Conservation (phyloP, 2,797 vertebrate species). For the Phaenicophaeus curvirostris region DNA sequence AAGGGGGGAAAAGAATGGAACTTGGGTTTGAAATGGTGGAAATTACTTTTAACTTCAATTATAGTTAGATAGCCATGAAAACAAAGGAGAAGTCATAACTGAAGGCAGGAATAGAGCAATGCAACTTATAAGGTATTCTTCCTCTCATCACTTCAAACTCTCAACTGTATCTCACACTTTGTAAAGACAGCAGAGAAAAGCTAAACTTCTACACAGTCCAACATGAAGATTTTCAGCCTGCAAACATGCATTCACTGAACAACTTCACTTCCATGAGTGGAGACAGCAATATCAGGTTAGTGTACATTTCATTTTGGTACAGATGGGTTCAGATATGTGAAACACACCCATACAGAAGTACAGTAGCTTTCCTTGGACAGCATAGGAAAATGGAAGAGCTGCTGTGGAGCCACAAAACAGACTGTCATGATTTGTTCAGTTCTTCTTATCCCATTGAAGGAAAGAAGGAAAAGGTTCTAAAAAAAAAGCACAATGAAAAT, state of each 20-base stretch:
- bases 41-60: background rate
- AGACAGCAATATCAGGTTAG: background rate
- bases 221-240: background rate
- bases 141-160: background rate
- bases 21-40: background rate
- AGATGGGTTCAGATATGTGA: background rate
- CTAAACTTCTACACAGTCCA: background rate
- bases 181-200: background rate
- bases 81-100: background rate
- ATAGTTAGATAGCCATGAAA: background rate
- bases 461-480: background rate
- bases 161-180: background rate
- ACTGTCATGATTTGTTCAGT: background rate
- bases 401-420: background rate
- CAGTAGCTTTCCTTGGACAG: background rate
- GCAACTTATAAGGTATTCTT: background rate
- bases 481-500: background rate
- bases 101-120: background rate
- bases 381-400: background rate
- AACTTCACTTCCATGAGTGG: background rate
- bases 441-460: background rate
- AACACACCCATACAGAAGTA: background rate
- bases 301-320: background rate
- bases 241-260: background rate
- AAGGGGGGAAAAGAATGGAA: background rate